Percentiles rank a stretch among this genome's conserved stretches.
These are phyloP conservation scores for Mesaphorura yosii DNA, from an alignment of 1,140 invertebrate species.

Conservation along the genomic window DNA sequence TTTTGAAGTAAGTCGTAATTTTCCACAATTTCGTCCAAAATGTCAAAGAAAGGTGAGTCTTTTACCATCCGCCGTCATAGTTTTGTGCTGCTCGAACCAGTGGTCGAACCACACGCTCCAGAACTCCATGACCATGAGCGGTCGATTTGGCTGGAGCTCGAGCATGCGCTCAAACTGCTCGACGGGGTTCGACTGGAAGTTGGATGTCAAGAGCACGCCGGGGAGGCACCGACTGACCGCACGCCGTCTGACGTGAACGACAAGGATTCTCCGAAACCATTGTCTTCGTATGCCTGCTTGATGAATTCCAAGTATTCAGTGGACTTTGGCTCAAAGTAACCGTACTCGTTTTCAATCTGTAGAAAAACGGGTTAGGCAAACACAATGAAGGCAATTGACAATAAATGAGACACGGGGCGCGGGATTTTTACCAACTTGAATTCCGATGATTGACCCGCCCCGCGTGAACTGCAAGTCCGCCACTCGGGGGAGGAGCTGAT, in stretches of 20 bases:
- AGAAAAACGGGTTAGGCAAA: slow-evolving; percentile 22
- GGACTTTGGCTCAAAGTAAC: slow-evolving; percentile 35
- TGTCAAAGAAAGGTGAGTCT: neutral
- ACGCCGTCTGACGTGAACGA: slow-evolving; percentile 37
- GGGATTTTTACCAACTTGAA: slow-evolving; percentile 34
- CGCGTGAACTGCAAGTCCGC: slow-evolving; percentile 41
- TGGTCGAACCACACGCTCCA: slow-evolving; percentile 41
- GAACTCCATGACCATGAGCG: slow-evolving; percentile 38
- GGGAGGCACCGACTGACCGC: neutral
- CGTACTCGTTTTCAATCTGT: slow-evolving; percentile 45
- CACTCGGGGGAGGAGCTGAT: slow-evolving; percentile 40
- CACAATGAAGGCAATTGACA: neutral
- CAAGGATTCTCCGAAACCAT: slow-evolving; percentile 34
- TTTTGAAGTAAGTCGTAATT: neutral
- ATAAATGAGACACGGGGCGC: neutral
- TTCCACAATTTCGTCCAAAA: too few relatives aligned
- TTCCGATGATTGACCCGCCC: slow-evolving; percentile 47
- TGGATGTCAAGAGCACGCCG: slow-evolving; percentile 19
- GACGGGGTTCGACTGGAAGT: slow-evolving; percentile 17
- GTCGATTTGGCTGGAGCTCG: slow-evolving; percentile 27
- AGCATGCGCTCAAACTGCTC: slow-evolving; percentile 9
- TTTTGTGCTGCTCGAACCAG: slow-evolving; percentile 17
- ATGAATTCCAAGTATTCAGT: slow-evolving; percentile 36
- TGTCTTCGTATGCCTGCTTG: slow-evolving; percentile 27
- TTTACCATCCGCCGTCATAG: neutral